phyloP scores from a whole-genome alignment of 2,797 vertebrate species.

The Chrysocyon brachyurus region DNA sequence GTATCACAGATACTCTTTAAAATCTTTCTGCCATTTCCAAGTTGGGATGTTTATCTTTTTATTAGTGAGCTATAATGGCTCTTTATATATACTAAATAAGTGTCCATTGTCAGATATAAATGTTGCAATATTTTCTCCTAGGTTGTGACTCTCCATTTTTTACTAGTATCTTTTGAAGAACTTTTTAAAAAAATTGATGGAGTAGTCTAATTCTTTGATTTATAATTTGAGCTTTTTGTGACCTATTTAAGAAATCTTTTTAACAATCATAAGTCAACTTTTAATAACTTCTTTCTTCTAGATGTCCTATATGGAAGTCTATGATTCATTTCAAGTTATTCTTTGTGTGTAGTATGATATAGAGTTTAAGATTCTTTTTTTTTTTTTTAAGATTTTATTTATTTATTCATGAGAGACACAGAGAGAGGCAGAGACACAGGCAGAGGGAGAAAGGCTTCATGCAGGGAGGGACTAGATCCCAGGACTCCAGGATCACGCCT shows the following conservation, averaged over 20 bases:
- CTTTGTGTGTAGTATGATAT: not conserved
- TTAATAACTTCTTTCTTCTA: not conserved
- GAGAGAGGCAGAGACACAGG: too few relatives aligned
- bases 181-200: not conserved
- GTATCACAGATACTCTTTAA: not conserved
- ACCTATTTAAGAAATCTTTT: not conserved
- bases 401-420: too few relatives aligned
- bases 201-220: not conserved
- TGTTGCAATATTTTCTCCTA: not conserved
- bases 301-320: not conserved
- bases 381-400: not conserved
- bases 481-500: too few relatives aligned
- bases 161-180: not conserved
- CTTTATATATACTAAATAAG: not conserved
- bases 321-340: not conserved
- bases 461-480: too few relatives aligned
- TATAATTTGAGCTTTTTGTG: not conserved
- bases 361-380: not conserved
- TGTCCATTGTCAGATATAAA: not conserved
- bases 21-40: not conserved
- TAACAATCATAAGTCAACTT: not conserved
- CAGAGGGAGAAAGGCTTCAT: too few relatives aligned
- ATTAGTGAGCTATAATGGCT: not conserved
- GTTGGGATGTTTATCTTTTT: not conserved
- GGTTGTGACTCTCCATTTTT: not conserved